Evolutionary conservation across 2,888 invertebrate genomes (phyloP), one percentile per base, ranked within the genome.

Genomic region (Dicyrtomina minuta): DNA sequence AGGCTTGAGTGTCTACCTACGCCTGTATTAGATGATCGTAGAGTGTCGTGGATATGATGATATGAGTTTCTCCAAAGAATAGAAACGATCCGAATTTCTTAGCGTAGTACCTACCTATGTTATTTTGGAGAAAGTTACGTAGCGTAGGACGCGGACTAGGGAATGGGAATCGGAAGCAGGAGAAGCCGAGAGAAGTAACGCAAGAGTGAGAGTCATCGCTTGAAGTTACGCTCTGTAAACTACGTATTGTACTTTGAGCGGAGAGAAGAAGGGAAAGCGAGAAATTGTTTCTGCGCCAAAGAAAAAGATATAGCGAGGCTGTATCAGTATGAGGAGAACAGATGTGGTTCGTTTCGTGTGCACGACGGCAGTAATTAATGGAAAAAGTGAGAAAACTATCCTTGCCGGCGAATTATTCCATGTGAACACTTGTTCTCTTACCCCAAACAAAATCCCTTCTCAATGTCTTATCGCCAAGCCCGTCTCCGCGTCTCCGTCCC

Each of bases 311-410:
- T 61, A 61, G 46, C n/a, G n/a, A 15, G 46, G 24, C 61, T n/a
- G n/a, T n/a, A n/a, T n/a, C n/a, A n/a, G 61, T 61, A 61, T 61
- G 46, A 33, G 46, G 20, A 22, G 67, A 46, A 51, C 67, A 67
- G 67, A 58, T 67, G 67, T 67, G 58, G 20, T 22, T 67, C 66
- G 39, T 59, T 26, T 56, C 46, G 46, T 61, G 26, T 61, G 26
- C 56, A 44, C 66, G 41, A 55, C 44, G 53, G 43, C 62, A 65
- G 64, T 64, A 70, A 70, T 70, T 70, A 70, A 70, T 70, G 65
- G 70, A 66, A 65, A 69, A 70, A 70, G 70, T 70, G 70, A 70
- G 70, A 70, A 70, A 67, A 70, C 44, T 70, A 56, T 70, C 43
- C 41, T 65, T 46, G 41, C 70, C 51, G 59, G 65, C 60, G 46